Base-by-base conservation (phyloP, 2,888 invertebrate species). In the Drosophila sordidula region DNA sequence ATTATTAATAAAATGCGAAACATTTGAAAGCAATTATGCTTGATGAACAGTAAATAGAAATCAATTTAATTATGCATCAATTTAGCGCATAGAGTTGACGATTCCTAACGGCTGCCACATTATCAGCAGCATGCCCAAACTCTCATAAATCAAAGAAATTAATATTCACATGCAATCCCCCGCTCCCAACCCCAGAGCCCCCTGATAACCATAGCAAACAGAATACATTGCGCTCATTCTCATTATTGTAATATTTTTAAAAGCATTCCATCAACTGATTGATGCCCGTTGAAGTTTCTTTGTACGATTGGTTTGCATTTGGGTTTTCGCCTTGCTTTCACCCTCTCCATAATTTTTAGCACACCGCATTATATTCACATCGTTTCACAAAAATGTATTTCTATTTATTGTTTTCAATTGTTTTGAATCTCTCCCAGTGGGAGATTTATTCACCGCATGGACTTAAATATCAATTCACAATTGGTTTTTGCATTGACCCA, bases 221-320 rank as follows among this genome's bases (percentile, higher is more conserved):
- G n/a, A 67, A 49, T 25, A 11, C 49, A 34, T 34, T 26, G 44
- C 38, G 36, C 34, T 39, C n/a, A 36, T 44, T 56, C 22, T 65
- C 57, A 67, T 81, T 85, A 80, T 78, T 78, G 45, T 72, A 78
- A 69, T 80, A 56, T 74, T 75, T 72, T 50, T 80, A 70, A 83
- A 82, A 83, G 83, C 78, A 68, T 76, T 72, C 78, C 80, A 83
- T 83, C 76, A 86, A 57, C 80, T 78, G 83, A 83, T 83, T 83
- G 86, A 72, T 74, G 75, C 65, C 52, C 44, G 52, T 58, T 52
- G 14, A 22, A 42, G 16, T 52, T 29, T 34, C 54, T 61, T 73
- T 61, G 41, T 62, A 51, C 9, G 9, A 3, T 29, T 38, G 12
- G 16, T 51, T 8, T 36, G n/a, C 67, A 34, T 61, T 49, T 52